Evolutionary conservation across 2,888 invertebrate species (phyloP).

Genomic region (Alloplasta piceator): DNA sequence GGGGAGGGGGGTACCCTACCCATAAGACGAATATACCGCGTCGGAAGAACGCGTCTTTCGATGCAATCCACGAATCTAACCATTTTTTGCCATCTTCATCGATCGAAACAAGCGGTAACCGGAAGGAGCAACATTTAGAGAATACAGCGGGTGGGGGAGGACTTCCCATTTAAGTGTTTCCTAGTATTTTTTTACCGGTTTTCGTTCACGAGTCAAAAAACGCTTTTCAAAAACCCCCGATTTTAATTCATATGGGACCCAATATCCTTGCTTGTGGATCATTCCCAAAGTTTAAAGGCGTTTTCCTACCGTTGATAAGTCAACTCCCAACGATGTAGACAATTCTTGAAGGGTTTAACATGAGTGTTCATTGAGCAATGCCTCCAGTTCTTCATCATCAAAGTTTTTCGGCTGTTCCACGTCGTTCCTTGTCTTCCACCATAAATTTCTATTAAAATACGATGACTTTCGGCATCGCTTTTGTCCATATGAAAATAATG

Average conservation of each 20-base stretch:
- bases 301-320: conserved; percentile 61
- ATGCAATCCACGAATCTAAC: no score
- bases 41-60: no score
- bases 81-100: not conserved
- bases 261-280: no score
- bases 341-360: no score
- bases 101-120: conserved; percentile 48
- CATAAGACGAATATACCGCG: no score
- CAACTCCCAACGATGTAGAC: no score
- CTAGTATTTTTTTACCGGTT: no score
- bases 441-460: conserved; percentile 10
- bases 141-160: conserved; percentile 53
- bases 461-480: conserved; percentile 18
- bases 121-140: conserved; percentile 49
- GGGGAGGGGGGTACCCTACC: no score
- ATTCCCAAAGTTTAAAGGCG: conserved; percentile 66
- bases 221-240: conserved; percentile 54
- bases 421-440: conserved; percentile 55
- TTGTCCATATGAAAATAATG: not conserved
- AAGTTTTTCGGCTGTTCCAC: conserved; percentile 48
- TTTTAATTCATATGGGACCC: no score
- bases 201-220: no score
- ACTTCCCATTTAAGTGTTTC: no score
- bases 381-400: conserved; percentile 64
- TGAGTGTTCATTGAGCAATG: conserved; percentile 60